Evolutionary conservation across 2,113 vertebrate species (phyloP), one percentile per base, ranked within the genome.

Genomic region (Macquaria ambigua): DNA sequence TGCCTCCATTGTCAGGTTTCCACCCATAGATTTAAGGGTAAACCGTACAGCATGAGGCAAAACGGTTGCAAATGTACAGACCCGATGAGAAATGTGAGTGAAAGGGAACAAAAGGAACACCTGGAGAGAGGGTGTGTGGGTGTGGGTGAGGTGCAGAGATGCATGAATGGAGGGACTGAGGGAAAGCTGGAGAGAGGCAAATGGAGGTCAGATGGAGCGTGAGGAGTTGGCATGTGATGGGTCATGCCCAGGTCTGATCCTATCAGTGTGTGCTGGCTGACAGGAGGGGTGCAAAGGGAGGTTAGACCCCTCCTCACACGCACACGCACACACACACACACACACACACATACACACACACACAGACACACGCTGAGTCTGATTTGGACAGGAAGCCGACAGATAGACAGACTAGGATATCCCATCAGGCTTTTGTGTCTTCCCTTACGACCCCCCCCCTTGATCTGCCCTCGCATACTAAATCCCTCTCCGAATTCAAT

Each of bases 191-290:
- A 90, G 87, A 90, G 90, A 91, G 89, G 83, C 92, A 91, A 89
- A 90, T 88, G 77, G 91, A 94, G 93, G 92, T 94, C 93, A 94
- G 88, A 84, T 25, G 3, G 87, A 89, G 82, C 28, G 59, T 77
- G 87, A 93, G 91, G 92, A 92, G 91, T 71, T 91, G 87, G 82
- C 91, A 92, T 92, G 92, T 91, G 91, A 93, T 89, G 92, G 92
- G 93, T 94, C 82, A 86, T 93, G 77, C 87, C 87, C 83, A 90
- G 89, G 91, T 92, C 90, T 93, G 89, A 92, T 94, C 86, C 77
- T 90, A 91, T 92, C 90, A 85, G 86, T 87, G 79, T 75, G 87
- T 88, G 81, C 77, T 82, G 82, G 89, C 87, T 92, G 91, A 94
- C 90, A 93, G 91, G 78, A 89, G 83, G 88, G 90, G 81, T 92